Base-by-base conservation (phyloP, 2,888 invertebrate species). In the Bombylius major region DNA sequence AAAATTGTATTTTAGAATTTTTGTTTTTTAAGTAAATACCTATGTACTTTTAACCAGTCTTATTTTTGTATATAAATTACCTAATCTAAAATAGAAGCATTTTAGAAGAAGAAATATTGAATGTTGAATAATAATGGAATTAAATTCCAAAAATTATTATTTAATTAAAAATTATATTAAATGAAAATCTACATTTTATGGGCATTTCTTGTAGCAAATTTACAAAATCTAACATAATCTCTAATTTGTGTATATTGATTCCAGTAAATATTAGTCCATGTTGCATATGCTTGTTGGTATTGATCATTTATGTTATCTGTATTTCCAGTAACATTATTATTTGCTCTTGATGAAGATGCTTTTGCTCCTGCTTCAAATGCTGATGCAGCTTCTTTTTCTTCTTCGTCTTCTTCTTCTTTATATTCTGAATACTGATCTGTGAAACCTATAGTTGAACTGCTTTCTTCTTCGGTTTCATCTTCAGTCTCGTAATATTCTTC, bases 211-310 rank as follows among this genome's bases (percentile, higher is more conserved):
- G 32, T 61, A 56, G 62, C 61, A 53, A 61, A 63, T 13, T 60
- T 55, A 14, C 56, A 62, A 53, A 64, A 62, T 11, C 60, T 61
- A 4, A 65, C 65, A 60, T 67, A 67, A 49, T 65, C 64, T 50
- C 66, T 62, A 51, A 68, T 60, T n/a, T 64, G 57, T n/a, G 62
- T 62, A 56, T 65, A 59, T 55, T 68, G 68, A 56, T 63, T 62
- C 65, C 66, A 65, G 56, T 67, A 68, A 48, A 65, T 59, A 56
- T 66, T 59, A 8, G 65, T 60, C 67, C 67, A 68, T 13, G 60
- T 62, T 5, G 61, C 51, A 60, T 65, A 65, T 1, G 65, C 64
- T 6, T 62, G 51, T 44, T 62, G 62, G 54, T 65, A 63, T 5
- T 13, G 47, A 14, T 14, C 14, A 47, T 54, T 53, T 8, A 5